Evolutionary conservation across 1,140 invertebrate species (phyloP).

Genomic region (Neodiprion pinetum): DNA sequence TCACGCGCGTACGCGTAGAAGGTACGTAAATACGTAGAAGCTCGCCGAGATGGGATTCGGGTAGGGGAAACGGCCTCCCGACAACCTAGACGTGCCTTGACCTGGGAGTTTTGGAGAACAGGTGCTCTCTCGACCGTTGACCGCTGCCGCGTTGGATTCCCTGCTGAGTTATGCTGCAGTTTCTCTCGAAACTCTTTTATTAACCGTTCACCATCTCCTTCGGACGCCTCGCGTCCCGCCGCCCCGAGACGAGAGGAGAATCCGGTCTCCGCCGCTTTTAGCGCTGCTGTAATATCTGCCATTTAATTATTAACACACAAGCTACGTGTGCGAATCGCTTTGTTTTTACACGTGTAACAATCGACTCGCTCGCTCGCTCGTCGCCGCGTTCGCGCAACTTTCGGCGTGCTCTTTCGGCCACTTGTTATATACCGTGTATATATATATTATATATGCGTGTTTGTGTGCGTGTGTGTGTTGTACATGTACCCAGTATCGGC

Average conservation of each 20-base stretch:
- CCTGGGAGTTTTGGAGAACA: constrained; percentile 57
- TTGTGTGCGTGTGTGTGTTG: too few relatives aligned
- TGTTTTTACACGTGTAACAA: too few relatives aligned
- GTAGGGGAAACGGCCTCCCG: constrained; percentile 56
- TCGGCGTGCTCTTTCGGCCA: too few relatives aligned
- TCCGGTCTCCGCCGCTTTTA: neutral
- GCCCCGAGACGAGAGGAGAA: neutral
- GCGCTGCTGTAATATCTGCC: neutral
- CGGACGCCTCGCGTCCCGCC: neutral
- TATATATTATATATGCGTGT: too few relatives aligned
- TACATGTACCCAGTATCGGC: too few relatives aligned
- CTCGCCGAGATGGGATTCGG: neutral
- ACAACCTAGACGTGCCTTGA: constrained; percentile 60
- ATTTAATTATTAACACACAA: neutral
- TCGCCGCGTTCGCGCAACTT: too few relatives aligned
- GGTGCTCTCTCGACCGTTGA: constrained; percentile 50
- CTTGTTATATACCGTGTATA: too few relatives aligned
- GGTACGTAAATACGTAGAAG: too few relatives aligned
- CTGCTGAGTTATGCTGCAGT: constrained; percentile 47
- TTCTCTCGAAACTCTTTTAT: constrained; percentile 1
- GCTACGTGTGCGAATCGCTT: too few relatives aligned
- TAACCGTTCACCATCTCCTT: neutral
- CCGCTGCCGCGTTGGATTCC: constrained; percentile 35
- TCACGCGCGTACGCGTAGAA: too few relatives aligned
- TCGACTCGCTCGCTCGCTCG: too few relatives aligned